Base-by-base conservation (phyloP, 2,888 invertebrate species). In the Meganola albula region DNA sequence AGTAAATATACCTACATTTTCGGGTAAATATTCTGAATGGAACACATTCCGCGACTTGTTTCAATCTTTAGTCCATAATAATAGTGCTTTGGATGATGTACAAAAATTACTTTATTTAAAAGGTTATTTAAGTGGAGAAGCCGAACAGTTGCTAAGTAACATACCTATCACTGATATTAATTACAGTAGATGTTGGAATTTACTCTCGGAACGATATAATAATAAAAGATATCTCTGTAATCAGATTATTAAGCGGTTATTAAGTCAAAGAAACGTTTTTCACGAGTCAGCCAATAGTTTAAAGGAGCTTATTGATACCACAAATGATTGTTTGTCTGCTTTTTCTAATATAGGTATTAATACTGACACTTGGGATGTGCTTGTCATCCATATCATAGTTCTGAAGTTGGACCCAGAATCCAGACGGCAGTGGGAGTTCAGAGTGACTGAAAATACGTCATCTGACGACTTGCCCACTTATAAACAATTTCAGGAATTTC, bases 221-320 rank as follows among this genome's bases (percentile, higher is more conserved):
- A n/a, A n/a, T n/a, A n/a, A n/a, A n/a, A n/a, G n/a, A n/a, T n/a
- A n/a, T n/a, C n/a, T n/a, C n/a, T n/a, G n/a, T n/a, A n/a, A n/a
- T n/a, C n/a, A n/a, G n/a, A n/a, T n/a, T n/a, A n/a, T n/a, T n/a
- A n/a, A n/a, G n/a, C n/a, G n/a, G n/a, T n/a, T n/a, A n/a, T n/a
- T n/a, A n/a, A n/a, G n/a, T n/a, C n/a, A n/a, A n/a, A n/a, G n/a
- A n/a, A n/a, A n/a, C n/a, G n/a, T n/a, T n/a, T n/a, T n/a, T n/a
- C n/a, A n/a, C n/a, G n/a, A n/a, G n/a, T n/a, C 44, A 1, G 21
- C 39, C 9, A 34, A 25, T 9, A 36, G 30, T 24, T 37, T 60
- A 13, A 58, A 53, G 21, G 43, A 44, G 8, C 22, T 59, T 4
- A 12, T 59, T 11, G 54, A 56, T 37, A 55, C 43, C 1, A 49